Base-by-base conservation (phyloP, 2,797 vertebrate genomes). In the Tinamus major region DNA sequence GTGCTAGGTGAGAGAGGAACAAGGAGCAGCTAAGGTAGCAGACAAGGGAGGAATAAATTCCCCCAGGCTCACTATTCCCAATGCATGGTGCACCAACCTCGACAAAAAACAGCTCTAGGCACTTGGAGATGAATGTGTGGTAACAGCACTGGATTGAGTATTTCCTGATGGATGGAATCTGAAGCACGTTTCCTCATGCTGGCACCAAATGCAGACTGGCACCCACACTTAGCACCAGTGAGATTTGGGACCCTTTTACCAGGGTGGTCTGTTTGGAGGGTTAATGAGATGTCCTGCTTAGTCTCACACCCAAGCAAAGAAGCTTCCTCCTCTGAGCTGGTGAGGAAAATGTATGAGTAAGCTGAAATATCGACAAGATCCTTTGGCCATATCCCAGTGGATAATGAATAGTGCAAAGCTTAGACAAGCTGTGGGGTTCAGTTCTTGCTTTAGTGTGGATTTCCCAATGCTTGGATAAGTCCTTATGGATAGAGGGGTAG, bases 261-360 rank as follows among this genome's bases (percentile, higher is more conserved):
- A 2, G 5, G 1, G 4, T 6, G 1, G 4, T 33, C 11, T 0
- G 0, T 15, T 41, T 55, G 65, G 31, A 70, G 44, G 79, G 13
- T 41, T 71, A 44, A 26, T 26, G 10, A 10, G 35, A 70, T 3
- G 13, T 58, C 26, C 53, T 72, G 16, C 26, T 71, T 80, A 56
- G 64, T 13, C 23, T 39, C 31, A 6, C 18, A 71, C 3, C 5
- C 5, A 16, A 29, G 48, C 5, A 29, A 74, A 72, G n/a, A 87
- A 8, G 44, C 19, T 42, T 89, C 72, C 48, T 67, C 37, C 1
- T 1, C 33, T 56, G 31, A 59, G 29, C 7, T 48, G 17, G 1
- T 24, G 46, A 63, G 26, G 27, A 67, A 87, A 91, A 81, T 44
- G 13, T 8, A 2, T 29, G 19, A 85, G 15, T 39, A 80, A 81